A percentile compares a stretch with the other conserved stretches of the same genome.
These are phyloP conservation scores for Hyles euphorbiae DNA, from an alignment of 1,140 invertebrate genomes.

Conservation along the genomic window DNA sequence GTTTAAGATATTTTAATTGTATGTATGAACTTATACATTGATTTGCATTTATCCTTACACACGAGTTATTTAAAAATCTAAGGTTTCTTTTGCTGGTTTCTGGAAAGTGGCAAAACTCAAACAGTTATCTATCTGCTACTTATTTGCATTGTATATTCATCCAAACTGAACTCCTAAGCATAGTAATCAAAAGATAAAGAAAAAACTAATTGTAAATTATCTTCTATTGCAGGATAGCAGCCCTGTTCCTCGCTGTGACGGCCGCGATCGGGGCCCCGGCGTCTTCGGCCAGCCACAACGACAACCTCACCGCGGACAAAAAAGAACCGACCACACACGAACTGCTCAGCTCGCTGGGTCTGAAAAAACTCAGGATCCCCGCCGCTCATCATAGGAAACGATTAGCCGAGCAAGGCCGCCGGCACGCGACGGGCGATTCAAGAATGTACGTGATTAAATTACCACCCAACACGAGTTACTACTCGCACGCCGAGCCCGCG, in stretches of 20 bases:
- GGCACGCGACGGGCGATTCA: constrained; percentile 83
- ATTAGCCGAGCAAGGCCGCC: constrained; percentile 82
- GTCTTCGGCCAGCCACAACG: constrained; percentile 29
- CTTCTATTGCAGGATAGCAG: constrained; percentile 46
- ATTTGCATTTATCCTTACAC: no score
- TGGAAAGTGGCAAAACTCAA: no score
- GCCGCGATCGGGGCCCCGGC: constrained; percentile 38
- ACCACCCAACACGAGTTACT: constrained; percentile 87
- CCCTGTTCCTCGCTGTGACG: constrained; percentile 42
- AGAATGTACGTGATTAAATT: constrained; percentile 89
- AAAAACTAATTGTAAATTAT: constrained; percentile 6
- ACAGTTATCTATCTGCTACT: no score
- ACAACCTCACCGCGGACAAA: constrained; percentile 43
- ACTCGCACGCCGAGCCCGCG: constrained; percentile 77
- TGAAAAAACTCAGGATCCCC: constrained; percentile 64
- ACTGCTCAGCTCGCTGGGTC: constrained; percentile 62
- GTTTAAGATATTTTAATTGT: no score
- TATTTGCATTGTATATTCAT: no score
- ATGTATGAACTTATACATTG: no score
- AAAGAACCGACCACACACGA: constrained; percentile 63
- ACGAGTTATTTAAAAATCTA: no score
- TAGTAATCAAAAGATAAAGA: no score
- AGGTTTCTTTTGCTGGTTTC: no score
- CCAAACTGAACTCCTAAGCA: no score
- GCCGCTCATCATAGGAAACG: constrained; percentile 78